These are phyloP conservation scores for Ormyrus labotus DNA, from an alignment of 2,888 invertebrate genomes.

Conservation along the genomic window DNA sequence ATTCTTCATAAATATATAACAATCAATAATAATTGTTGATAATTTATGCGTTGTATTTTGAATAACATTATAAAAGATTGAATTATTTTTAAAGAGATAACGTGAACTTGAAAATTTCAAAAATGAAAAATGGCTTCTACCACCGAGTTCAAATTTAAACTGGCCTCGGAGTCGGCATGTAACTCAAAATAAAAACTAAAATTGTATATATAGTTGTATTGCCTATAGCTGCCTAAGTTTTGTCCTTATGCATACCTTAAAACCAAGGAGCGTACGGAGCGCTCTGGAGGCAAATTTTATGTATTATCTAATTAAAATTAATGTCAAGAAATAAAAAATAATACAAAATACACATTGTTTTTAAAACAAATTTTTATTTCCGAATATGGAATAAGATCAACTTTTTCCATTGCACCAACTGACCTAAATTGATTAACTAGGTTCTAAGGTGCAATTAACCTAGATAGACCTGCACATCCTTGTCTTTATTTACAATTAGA, in stretches of 20 bases:
- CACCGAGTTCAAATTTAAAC: constrained; percentile 25
- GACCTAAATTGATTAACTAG: constrained; percentile 9
- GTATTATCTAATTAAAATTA: not conserved
- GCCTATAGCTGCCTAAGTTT: too few species aligned
- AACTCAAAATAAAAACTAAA: constrained; percentile 3
- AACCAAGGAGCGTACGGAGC: too few species aligned
- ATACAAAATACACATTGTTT: constrained; percentile 1
- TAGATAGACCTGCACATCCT: constrained; percentile 7
- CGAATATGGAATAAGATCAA: constrained; percentile 29
- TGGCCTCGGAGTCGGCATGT: not conserved
- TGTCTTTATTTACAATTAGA: constrained; percentile 52
- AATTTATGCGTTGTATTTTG: too few species aligned
- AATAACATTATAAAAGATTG: too few species aligned
- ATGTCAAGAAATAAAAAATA: not conserved
- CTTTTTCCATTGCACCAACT: constrained; percentile 26
- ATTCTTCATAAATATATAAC: too few species aligned
- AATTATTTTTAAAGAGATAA: not conserved
- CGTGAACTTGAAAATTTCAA: constrained; percentile 37
- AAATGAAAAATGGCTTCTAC: constrained; percentile 44
- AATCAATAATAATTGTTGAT: too few species aligned
- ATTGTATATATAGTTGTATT: not conserved
- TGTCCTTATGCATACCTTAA: too few species aligned
- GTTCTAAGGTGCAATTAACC: not conserved
- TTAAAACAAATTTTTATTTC: constrained; percentile 43
- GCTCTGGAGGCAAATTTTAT: too few species aligned